These are phyloP conservation scores for Bathynomus jamesi DNA, from an alignment of 1,140 invertebrate genomes.

Conservation along the genomic window DNA sequence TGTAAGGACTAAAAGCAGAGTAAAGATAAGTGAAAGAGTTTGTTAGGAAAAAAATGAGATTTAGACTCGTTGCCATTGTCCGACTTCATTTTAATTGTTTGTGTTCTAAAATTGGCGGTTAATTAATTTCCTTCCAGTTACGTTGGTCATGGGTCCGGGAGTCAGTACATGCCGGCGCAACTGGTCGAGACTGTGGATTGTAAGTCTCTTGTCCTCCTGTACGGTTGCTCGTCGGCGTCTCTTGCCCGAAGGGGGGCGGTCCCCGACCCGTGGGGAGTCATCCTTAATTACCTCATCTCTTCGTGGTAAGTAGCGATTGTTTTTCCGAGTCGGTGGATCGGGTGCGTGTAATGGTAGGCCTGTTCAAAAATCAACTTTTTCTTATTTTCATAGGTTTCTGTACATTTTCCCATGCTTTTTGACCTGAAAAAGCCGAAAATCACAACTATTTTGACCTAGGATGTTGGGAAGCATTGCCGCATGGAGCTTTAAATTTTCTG, in stretches of 20 bases:
- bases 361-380: too few species aligned
- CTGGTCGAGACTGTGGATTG: slow-evolving; percentile 54
- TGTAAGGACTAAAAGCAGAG: too few species aligned
- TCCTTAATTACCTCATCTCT: slow-evolving; percentile 60
- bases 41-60: too few species aligned
- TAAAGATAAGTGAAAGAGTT: too few species aligned
- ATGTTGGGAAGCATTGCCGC: too few species aligned
- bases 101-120: neutral
- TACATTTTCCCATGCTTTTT: too few species aligned
- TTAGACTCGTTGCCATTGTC: too few species aligned
- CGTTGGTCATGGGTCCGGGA: slow-evolving; percentile 68
- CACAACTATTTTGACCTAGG: too few species aligned
- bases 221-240: slow-evolving; percentile 65
- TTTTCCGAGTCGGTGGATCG: too few species aligned
- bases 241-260: slow-evolving; percentile 51
- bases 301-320: slow-evolving; percentile 54
- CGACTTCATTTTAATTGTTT: neutral
- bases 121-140: slow-evolving; percentile 46
- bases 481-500: too few species aligned
- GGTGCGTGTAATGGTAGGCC: too few species aligned
- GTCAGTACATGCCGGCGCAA: slow-evolving; percentile 55
- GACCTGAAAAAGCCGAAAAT: too few species aligned
- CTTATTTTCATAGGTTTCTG: neutral
- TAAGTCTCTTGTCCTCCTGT: slow-evolving; percentile 55
- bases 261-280: slow-evolving; percentile 55